Conservation (phyloP, 2,113 vertebrate genomes). For the Poeciliopsis prolifica region DNA sequence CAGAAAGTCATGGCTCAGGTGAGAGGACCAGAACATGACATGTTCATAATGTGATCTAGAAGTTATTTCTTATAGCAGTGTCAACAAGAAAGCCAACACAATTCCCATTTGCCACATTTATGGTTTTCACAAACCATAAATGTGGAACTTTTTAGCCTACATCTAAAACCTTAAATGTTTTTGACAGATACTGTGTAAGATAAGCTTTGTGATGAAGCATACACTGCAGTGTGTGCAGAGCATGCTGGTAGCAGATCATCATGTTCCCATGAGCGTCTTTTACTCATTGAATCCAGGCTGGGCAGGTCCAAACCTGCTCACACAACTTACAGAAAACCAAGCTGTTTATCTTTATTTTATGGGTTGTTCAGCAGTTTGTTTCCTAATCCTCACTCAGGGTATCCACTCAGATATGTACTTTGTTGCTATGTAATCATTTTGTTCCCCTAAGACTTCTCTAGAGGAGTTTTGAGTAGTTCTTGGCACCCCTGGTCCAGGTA, state of each 20-base stretch:
- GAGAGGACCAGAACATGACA: too few species aligned
- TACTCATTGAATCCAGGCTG: conserved; percentile 41
- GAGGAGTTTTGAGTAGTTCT: conserved; percentile 22
- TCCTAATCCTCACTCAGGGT: conserved; percentile 11
- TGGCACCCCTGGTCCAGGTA: conserved; percentile 9
- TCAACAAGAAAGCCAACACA: too few species aligned
- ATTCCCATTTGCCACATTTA: too few species aligned
- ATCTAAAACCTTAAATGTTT: conserved; percentile 7
- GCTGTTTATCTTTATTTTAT: conserved; percentile 13
- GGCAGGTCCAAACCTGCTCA: conserved; percentile 57
- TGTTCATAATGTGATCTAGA: too few species aligned
- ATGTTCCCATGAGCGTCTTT: conserved; percentile 54
- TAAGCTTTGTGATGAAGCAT: conserved; percentile 11
- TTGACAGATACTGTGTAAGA: neutral
- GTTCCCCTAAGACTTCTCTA: conserved; percentile 31
- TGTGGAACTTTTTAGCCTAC: too few species aligned
- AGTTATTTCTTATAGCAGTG: too few species aligned
- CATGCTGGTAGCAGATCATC: conserved; percentile 36
- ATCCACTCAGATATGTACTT: conserved; percentile 33
- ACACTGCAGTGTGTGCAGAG: conserved; percentile 2
- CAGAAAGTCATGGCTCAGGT: too few species aligned
- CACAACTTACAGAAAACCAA: conserved; percentile 8
- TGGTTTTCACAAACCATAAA: too few species aligned
- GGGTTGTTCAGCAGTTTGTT: conserved; percentile 27
- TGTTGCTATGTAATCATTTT: conserved; percentile 41